Conservation (phyloP, 1,140 invertebrate species). For the Pectinophora gossypiella region DNA sequence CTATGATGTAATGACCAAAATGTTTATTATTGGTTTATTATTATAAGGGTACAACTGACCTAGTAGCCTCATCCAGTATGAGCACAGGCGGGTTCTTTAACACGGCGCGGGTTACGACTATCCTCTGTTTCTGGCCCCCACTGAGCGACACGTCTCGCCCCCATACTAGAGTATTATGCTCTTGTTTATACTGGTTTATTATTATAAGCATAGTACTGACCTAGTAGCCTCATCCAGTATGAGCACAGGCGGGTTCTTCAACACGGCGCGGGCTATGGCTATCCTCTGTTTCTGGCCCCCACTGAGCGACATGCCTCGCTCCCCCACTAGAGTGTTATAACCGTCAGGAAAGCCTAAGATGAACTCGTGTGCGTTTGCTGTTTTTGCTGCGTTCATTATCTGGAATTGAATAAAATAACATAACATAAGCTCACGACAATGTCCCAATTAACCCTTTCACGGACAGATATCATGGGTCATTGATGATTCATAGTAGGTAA, state of each 20-base stretch:
- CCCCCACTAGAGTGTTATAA: slow-evolving; percentile 92
- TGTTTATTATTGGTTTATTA: too few relatives aligned
- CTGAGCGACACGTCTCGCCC: slow-evolving; percentile 92
- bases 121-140: slow-evolving; percentile 93
- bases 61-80: slow-evolving; percentile 88
- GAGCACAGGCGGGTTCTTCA: slow-evolving; percentile 91
- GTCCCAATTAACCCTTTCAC: too few relatives aligned
- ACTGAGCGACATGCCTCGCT: slow-evolving; percentile 91
- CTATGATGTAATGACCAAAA: too few relatives aligned
- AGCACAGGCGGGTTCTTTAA: slow-evolving; percentile 92
- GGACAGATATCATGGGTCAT: too few relatives aligned
- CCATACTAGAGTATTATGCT: slow-evolving; percentile 92
- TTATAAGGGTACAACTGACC: too few relatives aligned
- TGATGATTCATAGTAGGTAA: too few relatives aligned
- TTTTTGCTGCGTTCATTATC: slow-evolving; percentile 82
- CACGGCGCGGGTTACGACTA: slow-evolving; percentile 92
- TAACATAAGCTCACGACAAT: too few relatives aligned
- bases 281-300: slow-evolving; percentile 95
- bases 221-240: slow-evolving; percentile 95
- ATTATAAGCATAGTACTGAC: slow-evolving; percentile 60
- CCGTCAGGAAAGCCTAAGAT: slow-evolving; percentile 89
- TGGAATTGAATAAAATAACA: slow-evolving; percentile 24
- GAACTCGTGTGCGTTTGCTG: slow-evolving; percentile 95
- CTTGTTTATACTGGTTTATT: slow-evolving; percentile 48
- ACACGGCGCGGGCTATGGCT: slow-evolving; percentile 90